Evolutionary conservation across 2,888 invertebrate species (phyloP).

Genomic region (Trachelus troglodyta): DNA sequence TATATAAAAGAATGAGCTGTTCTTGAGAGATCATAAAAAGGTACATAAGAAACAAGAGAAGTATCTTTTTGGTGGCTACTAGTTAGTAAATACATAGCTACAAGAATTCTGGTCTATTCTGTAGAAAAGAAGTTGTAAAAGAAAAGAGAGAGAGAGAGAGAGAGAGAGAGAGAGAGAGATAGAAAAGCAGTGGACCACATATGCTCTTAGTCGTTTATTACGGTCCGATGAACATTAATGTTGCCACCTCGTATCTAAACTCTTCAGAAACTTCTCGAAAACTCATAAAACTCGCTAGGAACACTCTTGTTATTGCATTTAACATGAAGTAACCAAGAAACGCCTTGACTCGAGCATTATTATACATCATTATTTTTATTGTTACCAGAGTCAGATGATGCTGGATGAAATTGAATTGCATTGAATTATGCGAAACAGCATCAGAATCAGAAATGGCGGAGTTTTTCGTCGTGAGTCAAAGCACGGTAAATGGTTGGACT

Average conservation of each 20-base stretch:
- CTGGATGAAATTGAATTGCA: not conserved
- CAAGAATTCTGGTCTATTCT: not conserved
- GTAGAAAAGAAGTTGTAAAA: not conserved
- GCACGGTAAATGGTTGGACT: slow-evolving; percentile 1
- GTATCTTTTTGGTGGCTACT: not conserved
- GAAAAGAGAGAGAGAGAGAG: not conserved
- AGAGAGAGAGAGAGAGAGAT: not conserved
- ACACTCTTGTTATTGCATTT: not conserved
- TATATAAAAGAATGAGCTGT: not conserved
- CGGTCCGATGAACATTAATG: not conserved
- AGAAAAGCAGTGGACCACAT: not conserved
- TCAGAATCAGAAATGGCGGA: not conserved
- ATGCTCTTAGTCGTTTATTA: not conserved
- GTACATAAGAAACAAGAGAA: not conserved
- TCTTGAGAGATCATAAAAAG: not conserved
- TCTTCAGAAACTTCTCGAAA: slow-evolving; percentile 3
- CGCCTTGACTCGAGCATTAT: not conserved
- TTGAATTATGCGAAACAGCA: not conserved
- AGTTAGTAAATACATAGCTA: not conserved
- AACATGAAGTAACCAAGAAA: not conserved
- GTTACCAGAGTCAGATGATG: not conserved
- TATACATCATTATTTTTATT: not conserved
- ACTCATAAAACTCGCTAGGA: not conserved
- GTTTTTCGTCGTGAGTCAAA: not conserved
- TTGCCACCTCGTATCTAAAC: slow-evolving; percentile 4